These are phyloP conservation scores for Drosophila lacteicornis DNA, from an alignment of 1,140 invertebrate genomes.

Conservation along the genomic window DNA sequence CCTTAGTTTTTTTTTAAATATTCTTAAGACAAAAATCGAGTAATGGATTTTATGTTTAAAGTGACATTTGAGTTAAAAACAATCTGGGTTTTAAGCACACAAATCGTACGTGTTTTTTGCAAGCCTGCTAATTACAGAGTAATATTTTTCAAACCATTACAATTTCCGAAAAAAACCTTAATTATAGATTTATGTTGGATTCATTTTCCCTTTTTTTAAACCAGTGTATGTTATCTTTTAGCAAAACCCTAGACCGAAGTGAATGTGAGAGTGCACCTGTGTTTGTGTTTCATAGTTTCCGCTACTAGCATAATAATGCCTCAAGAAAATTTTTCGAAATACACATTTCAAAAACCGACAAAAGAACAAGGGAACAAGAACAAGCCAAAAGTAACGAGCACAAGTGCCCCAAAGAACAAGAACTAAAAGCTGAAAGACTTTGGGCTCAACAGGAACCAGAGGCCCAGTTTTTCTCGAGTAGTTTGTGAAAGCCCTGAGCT, in stretches of 20 bases:
- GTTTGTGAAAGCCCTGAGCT: conserved; percentile 38
- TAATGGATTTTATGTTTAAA: not conserved
- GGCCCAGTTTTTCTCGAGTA: conserved; percentile 54
- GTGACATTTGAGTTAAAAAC: not conserved
- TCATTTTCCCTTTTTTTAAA: too few species aligned
- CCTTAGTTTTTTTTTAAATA: not conserved
- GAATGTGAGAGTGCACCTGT: conserved; percentile 18
- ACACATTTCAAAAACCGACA: conserved; percentile 72
- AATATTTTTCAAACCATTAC: not conserved
- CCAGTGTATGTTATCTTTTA: not conserved
- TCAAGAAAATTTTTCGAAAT: conserved; percentile 62
- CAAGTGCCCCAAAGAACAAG: conserved; percentile 55
- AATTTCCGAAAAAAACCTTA: not conserved
- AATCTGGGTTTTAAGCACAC: too few species aligned
- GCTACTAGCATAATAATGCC: conserved; percentile 62
- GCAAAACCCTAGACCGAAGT: not conserved
- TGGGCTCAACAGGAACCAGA: conserved; percentile 56
- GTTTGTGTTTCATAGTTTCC: conserved; percentile 75
- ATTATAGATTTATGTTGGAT: not conserved
- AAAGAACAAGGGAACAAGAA: conserved; percentile 69
- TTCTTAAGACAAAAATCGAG: not conserved
- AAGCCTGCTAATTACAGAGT: too few species aligned
- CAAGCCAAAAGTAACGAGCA: conserved; percentile 67
- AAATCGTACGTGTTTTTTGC: not conserved
- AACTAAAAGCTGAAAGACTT: conserved; percentile 24